These are phyloP conservation scores for Ooceraea biroi DNA, from an alignment of 1,140 invertebrate species.

Conservation along the genomic window DNA sequence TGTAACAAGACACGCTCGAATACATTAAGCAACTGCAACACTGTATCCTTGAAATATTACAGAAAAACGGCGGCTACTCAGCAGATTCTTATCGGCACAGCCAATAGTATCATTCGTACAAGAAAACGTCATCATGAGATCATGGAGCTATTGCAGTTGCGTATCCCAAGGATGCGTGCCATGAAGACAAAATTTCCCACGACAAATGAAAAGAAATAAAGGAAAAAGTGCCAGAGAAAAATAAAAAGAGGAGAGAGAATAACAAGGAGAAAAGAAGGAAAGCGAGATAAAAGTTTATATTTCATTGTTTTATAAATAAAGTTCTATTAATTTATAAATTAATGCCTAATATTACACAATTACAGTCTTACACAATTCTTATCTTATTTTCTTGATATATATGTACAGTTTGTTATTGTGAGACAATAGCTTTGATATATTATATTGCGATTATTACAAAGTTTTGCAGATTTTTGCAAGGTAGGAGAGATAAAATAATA, in stretches of 20 bases:
- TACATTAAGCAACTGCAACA: not conserved
- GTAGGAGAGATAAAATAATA: not conserved
- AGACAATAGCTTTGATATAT: too few species aligned
- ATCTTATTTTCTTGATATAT: not conserved
- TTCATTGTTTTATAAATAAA: too few species aligned
- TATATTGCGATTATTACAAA: not conserved
- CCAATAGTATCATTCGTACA: not conserved
- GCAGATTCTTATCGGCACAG: not conserved
- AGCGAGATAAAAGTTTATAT: not conserved
- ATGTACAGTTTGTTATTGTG: not conserved
- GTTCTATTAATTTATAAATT: too few species aligned
- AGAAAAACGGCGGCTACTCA: not conserved
- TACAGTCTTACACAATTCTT: not conserved
- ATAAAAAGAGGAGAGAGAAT: not conserved
- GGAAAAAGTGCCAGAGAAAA: not conserved
- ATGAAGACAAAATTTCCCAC: too few species aligned
- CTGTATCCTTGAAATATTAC: not conserved
- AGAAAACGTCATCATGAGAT: constrained; percentile 12
- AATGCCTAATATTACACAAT: not conserved
- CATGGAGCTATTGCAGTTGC: not conserved
- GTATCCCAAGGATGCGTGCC: not conserved
- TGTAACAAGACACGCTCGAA: not conserved
- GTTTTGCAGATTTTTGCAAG: not conserved
- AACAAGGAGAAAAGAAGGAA: not conserved
- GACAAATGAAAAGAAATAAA: not conserved